Evolutionary conservation across 2,113 vertebrate genomes (phyloP).

Genomic region (Cottus gobio): DNA sequence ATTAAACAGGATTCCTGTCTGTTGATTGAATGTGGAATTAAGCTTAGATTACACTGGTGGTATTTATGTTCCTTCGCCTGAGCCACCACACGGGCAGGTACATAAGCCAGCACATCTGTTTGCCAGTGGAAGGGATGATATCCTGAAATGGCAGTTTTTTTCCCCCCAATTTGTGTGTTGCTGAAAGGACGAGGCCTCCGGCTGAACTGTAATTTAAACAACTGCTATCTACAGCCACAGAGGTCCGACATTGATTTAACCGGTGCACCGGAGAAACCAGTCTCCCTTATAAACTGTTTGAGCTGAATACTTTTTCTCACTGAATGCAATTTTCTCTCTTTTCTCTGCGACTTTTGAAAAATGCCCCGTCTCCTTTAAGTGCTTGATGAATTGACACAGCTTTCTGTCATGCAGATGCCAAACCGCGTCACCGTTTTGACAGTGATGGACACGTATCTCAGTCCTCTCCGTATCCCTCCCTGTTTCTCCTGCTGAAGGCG

Average conservation of each 20-base stretch:
- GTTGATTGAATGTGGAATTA: constrained; percentile 29
- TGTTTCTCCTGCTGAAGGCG: constrained; percentile 58
- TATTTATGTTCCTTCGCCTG: constrained; percentile 16
- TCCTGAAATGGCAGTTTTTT: constrained; percentile 17
- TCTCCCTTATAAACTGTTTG: constrained; percentile 35
- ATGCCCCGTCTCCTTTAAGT: constrained; percentile 39
- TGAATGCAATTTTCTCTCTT: constrained; percentile 45
- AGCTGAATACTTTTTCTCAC: constrained; percentile 33
- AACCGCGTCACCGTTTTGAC: constrained; percentile 56
- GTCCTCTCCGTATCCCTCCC: constrained; percentile 45
- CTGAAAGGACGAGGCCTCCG: constrained; percentile 18
- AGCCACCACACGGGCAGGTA: constrained; percentile 19
- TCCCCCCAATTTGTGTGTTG: neutral
- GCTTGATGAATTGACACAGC: constrained; percentile 63
- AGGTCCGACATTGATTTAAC: constrained; percentile 59
- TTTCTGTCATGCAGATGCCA: constrained; percentile 64
- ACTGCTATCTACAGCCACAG: constrained; percentile 36
- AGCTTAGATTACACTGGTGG: constrained; percentile 3
- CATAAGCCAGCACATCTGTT: constrained; percentile 25
- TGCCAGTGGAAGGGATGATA: constrained; percentile 16
- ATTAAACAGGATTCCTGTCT: constrained; percentile 14
- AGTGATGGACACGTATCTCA: constrained; percentile 68
- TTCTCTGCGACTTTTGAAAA: constrained; percentile 52
- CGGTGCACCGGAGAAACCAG: constrained; percentile 38
- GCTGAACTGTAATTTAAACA: constrained; percentile 63